phyloP scores from a whole-genome alignment of 2,888 invertebrate species.

The Gortyna flavago region DNA sequence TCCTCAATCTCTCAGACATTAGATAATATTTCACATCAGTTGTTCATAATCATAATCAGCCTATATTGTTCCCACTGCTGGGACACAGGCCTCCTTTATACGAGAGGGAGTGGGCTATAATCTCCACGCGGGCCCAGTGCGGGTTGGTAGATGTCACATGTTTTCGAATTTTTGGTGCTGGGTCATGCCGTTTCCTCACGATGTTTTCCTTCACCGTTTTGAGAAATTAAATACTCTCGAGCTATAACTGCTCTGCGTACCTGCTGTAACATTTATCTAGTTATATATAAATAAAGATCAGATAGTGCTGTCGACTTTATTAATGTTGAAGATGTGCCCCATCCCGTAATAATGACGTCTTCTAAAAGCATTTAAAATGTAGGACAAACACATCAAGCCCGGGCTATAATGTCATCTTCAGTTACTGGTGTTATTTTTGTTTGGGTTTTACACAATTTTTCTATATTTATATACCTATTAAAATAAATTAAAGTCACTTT shows the following conservation, averaged over 20 bases:
- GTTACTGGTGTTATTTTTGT: constrained; percentile 11
- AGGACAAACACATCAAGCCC: constrained; percentile 39
- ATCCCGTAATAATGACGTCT: not conserved
- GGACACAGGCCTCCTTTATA: too few species aligned
- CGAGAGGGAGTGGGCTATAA: too few species aligned
- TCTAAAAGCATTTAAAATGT: constrained; percentile 38
- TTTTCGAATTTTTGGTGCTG: too few species aligned
- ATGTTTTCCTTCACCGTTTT: too few species aligned
- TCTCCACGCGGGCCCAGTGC: too few species aligned
- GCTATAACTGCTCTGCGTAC: too few species aligned
- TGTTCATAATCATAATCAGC: not conserved
- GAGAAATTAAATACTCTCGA: too few species aligned
- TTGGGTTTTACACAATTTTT: constrained; percentile 4
- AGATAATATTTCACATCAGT: not conserved
- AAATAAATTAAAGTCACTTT: not conserved
- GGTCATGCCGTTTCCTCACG: too few species aligned
- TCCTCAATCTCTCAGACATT: not conserved
- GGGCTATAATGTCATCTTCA: constrained; percentile 17
- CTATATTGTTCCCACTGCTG: too few species aligned
- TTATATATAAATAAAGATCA: constrained; percentile 5
- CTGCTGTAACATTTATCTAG: not conserved
- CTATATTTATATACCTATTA: not conserved
- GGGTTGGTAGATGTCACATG: too few species aligned
- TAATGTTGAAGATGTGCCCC: not conserved
- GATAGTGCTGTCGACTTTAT: not conserved